Base-by-base conservation (phyloP, 2,113 vertebrate genomes). In the Hippolais icterina region DNA sequence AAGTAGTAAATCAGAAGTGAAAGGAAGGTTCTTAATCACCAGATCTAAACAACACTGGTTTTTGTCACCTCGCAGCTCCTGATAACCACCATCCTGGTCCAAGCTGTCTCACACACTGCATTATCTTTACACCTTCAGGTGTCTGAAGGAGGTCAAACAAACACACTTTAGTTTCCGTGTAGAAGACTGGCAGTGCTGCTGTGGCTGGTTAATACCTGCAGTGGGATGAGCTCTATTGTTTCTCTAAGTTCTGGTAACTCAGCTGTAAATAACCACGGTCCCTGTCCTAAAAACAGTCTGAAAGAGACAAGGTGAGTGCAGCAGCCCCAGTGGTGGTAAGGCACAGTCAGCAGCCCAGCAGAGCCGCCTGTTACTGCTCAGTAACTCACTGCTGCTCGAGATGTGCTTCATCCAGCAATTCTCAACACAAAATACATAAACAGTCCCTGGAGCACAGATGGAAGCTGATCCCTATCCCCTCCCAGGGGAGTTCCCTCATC, bases 401-500 rank as follows among this genome's bases (percentile, higher is more conserved):
- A 49, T 59, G 83, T 22, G 92, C 94, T 41, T 59, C 24, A 86
- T 53, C 91, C 91, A 81, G 80, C 87, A 87, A 29, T 46, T 89
- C 95, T 49, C 91, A 64, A 78, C 87, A 57, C 87, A 66, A 87
- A 87, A 91, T 46, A 85, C 95, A 94, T 83, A 79, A 95, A 96
- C 95, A 93, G 83, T 83, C 94, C 96, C 95, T 72, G 92, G 70
- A 95, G 95, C 92, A 39, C 59, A 92, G 92, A 94, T 53, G 95
- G 83, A 53, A 92, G 27, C 66, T 8, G 75, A 76, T 83, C 82
- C 82, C 94, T 74, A 15, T 74, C 95, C 95, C 94, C 90, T 93
- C 96, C 94, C 94, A 96, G 92, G 96, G 96, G 94, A 97, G 96
- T 92, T 97, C 96, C 94, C 96, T 93, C 94, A 64, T 79, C 88